These are phyloP conservation scores for Bergia sp. DNA, from an alignment of 92 coral and sea anemone species.

Conservation along the genomic window DNA sequence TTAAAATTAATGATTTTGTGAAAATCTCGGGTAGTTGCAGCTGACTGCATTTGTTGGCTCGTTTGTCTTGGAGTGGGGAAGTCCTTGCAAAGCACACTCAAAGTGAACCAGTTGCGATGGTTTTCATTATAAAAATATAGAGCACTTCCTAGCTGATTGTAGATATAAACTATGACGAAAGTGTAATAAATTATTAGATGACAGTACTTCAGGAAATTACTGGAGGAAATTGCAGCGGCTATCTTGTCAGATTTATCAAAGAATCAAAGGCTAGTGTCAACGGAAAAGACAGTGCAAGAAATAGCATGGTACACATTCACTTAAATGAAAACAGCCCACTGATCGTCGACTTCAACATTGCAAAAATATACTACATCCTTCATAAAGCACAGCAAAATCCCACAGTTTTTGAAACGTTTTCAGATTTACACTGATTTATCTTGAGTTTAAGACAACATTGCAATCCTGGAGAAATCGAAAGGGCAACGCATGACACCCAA, in stretches of 20 bases:
- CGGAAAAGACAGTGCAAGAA: slow-evolving; percentile 81
- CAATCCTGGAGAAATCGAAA: neutral
- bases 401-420: slow-evolving; percentile 6
- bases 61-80: slow-evolving; percentile 20
- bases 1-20: slow-evolving; percentile 39
- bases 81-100: slow-evolving; percentile 33
- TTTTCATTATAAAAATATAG: slow-evolving; percentile 60
- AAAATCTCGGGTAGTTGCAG: slow-evolving; percentile 32
- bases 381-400: slow-evolving; percentile 76
- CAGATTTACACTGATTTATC: neutral
- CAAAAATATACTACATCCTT: slow-evolving; percentile 76
- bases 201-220: slow-evolving; percentile 99
- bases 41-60: slow-evolving; percentile 35
- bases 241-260: slow-evolving; percentile 98
- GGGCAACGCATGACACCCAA: slow-evolving; percentile 9
- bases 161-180: slow-evolving; percentile 97
- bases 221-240: slow-evolving; percentile 99
- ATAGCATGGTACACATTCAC: slow-evolving; percentile 94
- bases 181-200: slow-evolving; percentile 98
- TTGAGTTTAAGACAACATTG: neutral
- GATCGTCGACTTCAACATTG: slow-evolving; percentile 74
- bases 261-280: slow-evolving; percentile 96
- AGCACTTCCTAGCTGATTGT: slow-evolving; percentile 82
- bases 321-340: slow-evolving; percentile 88
- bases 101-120: slow-evolving; percentile 46